Base-by-base conservation (phyloP, 2,797 vertebrate genomes). In the Lindbergichthys nudifrons region DNA sequence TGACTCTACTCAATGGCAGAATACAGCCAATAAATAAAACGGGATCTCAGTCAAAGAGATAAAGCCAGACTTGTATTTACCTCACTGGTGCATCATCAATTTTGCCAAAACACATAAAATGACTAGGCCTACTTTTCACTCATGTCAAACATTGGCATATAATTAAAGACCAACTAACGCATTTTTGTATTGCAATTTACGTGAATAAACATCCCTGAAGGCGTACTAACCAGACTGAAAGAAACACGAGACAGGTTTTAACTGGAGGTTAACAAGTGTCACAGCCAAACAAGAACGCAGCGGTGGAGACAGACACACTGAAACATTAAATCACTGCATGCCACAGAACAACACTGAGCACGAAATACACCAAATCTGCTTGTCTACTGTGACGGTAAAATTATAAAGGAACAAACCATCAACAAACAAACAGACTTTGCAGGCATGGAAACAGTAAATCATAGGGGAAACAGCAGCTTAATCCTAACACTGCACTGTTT, bases 231-330 rank as follows among this genome's bases (percentile, higher is more conserved):
- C 84, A 89, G 84, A 88, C 86, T 80, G 62, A 77, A 76, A 62
- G 62, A 77, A 76, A 62, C 59, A 79, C 0, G 30, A 78, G 77
- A 77, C 69, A 75, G 61, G 63, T 78, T 85, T 57, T 58, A 80
- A 80, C 73, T 74, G 70, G 67, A 85, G 75, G 75, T 68, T 87
- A 78, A 88, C 83, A 87, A 84, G 70, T 84, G 76, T 66, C 70
- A 82, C 39, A 70, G 59, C 16, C 60, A 67, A 87, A 81, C 62
- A 79, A 30, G 41, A 70, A 65, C 42, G 57, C 62, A 62, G 62
- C 16, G 50, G 36, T 64, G 63, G 61, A 81, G 65, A 72, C 66
- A 75, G 63, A 51, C 32, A 36, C 46, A 30, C 32, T 79, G 46
- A 73, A 74, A 65, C 56, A 76, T 30, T 65, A 73, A 80, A 77